Conservation (phyloP, 2,888 invertebrate genomes). For the Oxycera nigricornis region DNA sequence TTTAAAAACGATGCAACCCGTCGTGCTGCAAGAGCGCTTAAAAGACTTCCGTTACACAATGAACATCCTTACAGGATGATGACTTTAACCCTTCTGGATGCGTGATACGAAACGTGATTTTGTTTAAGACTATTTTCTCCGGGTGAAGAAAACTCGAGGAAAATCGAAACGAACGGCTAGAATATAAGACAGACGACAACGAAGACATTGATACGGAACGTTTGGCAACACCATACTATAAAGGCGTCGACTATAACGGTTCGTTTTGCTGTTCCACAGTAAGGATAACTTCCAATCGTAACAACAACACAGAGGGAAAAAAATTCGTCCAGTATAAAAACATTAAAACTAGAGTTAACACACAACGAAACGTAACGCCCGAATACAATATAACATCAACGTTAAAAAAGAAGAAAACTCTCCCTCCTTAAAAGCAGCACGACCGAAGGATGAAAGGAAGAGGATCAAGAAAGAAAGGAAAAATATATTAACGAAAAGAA, state of each 20-base stretch:
- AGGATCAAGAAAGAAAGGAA: slow-evolving; percentile 1
- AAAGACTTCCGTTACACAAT: too few species aligned
- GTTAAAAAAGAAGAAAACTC: background rate
- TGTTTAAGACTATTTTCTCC: slow-evolving; percentile 26
- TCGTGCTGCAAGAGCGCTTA: too few species aligned
- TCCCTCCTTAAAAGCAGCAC: background rate
- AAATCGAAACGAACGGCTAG: background rate
- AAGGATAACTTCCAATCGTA: background rate
- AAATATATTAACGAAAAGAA: background rate
- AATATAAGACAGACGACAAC: slow-evolving; percentile 22
- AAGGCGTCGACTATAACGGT: slow-evolving; percentile 18
- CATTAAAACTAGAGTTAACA: slow-evolving; percentile 9
- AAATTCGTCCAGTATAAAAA: background rate
- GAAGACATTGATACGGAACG: background rate
- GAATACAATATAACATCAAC: slow-evolving; percentile 10
- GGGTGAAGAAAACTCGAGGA: slow-evolving; percentile 5
- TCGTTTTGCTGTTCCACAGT: background rate
- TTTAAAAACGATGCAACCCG: too few species aligned
- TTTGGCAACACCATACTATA: background rate
- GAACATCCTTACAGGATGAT: slow-evolving; percentile 59
- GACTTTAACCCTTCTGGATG: slow-evolving; percentile 58
- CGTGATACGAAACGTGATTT: slow-evolving; percentile 22
- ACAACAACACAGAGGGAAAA: background rate
- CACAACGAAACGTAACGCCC: slow-evolving; percentile 10
- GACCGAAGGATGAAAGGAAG: background rate